phyloP scores from a whole-genome alignment of 2,797 vertebrate species.

The Enteromius thamalakanensis region DNA sequence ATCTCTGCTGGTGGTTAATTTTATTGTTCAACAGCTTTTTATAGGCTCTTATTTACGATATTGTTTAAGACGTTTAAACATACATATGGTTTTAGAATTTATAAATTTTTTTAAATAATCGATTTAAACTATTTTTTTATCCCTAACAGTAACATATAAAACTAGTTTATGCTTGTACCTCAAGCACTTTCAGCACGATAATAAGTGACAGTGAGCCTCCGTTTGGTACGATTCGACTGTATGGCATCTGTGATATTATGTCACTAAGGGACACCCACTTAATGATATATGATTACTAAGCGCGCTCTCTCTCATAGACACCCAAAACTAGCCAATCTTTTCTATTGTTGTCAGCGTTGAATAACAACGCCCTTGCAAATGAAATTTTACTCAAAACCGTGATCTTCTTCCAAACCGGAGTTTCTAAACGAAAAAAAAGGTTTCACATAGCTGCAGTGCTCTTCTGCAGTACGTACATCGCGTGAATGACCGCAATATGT shows the following conservation, averaged over 20 bases:
- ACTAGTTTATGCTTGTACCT: not conserved
- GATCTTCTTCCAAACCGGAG: constrained; percentile 55
- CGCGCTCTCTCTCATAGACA: constrained; percentile 15
- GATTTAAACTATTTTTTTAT: not conserved
- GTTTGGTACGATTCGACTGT: constrained; percentile 39
- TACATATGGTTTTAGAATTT: not conserved
- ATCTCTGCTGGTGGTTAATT: not conserved
- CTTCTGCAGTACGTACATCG: constrained; percentile 38
- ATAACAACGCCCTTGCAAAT: constrained; percentile 26
- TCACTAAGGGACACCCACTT: constrained; percentile 67
- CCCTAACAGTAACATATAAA: not conserved
- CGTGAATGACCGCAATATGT: constrained; percentile 28
- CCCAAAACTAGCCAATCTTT: constrained; percentile 19
- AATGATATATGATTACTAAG: constrained; percentile 64
- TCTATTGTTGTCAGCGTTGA: constrained; percentile 33
- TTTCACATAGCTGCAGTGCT: constrained; percentile 30
- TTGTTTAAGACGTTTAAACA: not conserved
- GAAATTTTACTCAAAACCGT: constrained; percentile 46
- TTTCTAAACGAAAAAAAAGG: not conserved
- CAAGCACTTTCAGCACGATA: not conserved
- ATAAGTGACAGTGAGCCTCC: not conserved
- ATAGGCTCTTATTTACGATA: not conserved
- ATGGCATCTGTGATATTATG: constrained; percentile 56
- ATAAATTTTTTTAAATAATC: not conserved
- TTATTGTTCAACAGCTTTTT: not conserved